Conservation (phyloP, 1,140 invertebrate species). For the Ips typographus region DNA sequence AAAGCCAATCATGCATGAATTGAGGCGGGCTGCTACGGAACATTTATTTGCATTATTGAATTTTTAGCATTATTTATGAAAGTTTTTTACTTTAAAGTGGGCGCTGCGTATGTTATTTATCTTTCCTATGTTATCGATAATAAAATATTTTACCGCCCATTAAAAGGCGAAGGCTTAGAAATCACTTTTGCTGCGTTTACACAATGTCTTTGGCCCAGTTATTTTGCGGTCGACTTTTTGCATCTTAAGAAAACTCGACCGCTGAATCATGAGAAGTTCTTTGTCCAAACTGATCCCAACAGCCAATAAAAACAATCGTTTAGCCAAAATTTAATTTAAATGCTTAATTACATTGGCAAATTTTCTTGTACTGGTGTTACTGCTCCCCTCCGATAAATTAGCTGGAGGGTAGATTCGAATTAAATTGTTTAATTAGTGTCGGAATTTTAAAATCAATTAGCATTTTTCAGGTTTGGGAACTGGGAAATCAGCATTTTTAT, state of each 20-base stretch:
- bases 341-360: background rate
- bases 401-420: background rate
- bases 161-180: too few species aligned
- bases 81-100: too few species aligned
- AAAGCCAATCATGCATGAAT: too few species aligned
- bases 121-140: too few species aligned
- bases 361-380: background rate
- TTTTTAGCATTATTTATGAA: too few species aligned
- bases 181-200: too few species aligned
- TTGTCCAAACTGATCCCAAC: background rate
- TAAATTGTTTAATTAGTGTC: conserved; percentile 24
- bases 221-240: too few species aligned
- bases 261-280: conserved; percentile 1
- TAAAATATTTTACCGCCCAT: too few species aligned
- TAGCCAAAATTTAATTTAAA: background rate
- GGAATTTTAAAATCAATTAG: conserved; percentile 29
- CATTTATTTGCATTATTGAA: too few species aligned
- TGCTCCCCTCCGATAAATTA: conserved; percentile 1
- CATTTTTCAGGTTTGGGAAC: background rate
- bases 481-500: conserved; percentile 12
- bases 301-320: background rate
- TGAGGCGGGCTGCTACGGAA: too few species aligned
- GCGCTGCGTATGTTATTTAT: too few species aligned
- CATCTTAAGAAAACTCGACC: background rate
- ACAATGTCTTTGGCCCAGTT: too few species aligned